phyloP scores from a whole-genome alignment of 1,140 invertebrate species.

The Drosophila orosa region DNA sequence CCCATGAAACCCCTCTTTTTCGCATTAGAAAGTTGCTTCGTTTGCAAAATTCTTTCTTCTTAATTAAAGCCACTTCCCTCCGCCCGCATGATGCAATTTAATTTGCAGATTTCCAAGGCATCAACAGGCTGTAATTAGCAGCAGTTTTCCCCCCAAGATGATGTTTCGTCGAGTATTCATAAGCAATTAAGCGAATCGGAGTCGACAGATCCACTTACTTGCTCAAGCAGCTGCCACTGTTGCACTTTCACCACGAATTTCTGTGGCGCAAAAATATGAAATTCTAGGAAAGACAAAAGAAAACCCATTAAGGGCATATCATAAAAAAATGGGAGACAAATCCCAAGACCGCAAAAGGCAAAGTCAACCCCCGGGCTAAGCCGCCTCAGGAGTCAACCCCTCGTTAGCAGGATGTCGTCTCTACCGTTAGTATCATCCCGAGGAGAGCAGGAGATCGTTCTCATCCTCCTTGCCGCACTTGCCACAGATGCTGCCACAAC shows the following conservation, averaged over 20 bases:
- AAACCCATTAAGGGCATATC: constrained; percentile 66
- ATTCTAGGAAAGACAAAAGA: constrained; percentile 61
- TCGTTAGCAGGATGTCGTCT: constrained; percentile 65
- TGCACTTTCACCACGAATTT: constrained; percentile 64
- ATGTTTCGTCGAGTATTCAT: constrained; percentile 52
- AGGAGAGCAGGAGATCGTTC: constrained; percentile 18
- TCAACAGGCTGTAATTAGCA: constrained; percentile 6
- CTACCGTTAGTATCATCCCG: neutral
- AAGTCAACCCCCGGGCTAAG: constrained; percentile 37
- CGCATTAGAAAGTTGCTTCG: constrained; percentile 39
- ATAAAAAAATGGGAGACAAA: constrained; percentile 51
- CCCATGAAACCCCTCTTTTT: neutral
- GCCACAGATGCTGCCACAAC: constrained; percentile 69
- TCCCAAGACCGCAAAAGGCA: constrained; percentile 53
- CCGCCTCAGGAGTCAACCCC: constrained; percentile 55
- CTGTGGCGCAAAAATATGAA: constrained; percentile 36
- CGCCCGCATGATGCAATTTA: constrained; percentile 35
- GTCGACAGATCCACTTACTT: constrained; percentile 55
- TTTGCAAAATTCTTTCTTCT: constrained; percentile 23
- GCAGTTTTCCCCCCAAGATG: constrained; percentile 16
- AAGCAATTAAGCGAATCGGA: constrained; percentile 61
- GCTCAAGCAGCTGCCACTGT: constrained; percentile 61
- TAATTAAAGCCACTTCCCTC: constrained; percentile 21
- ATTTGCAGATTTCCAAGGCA: constrained; percentile 32
- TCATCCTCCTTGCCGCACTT: constrained; percentile 53